These are phyloP conservation scores for Saccopteryx leptura DNA, from an alignment of 2,113 vertebrate species.

Conservation along the genomic window DNA sequence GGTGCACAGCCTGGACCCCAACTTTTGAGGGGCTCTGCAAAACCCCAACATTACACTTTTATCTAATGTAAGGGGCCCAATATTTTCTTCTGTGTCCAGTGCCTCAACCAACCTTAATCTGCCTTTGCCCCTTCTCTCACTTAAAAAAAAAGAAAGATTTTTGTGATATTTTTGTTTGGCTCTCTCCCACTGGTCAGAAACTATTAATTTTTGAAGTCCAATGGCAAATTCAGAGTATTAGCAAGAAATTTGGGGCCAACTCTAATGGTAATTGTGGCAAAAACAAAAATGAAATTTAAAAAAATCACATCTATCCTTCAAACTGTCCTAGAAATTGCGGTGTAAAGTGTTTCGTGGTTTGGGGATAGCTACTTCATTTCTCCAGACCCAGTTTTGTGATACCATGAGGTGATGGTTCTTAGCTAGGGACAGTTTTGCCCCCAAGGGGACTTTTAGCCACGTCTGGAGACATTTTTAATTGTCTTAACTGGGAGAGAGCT, in stretches of 20 bases:
- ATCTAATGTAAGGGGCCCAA: too few relatives aligned
- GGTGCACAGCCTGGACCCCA: too few relatives aligned
- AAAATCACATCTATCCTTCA: background rate
- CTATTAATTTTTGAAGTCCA: background rate
- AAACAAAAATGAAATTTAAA: background rate
- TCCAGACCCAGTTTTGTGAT: constrained; percentile 24
- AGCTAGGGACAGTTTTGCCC: background rate
- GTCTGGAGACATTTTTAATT: background rate
- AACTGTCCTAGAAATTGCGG: background rate
- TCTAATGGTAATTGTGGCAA: background rate
- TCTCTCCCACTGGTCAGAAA: constrained; percentile 23
- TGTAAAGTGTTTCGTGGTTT: background rate
- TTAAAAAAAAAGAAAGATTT: background rate
- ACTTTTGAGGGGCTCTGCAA: too few relatives aligned
- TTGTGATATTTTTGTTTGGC: constrained; percentile 42
- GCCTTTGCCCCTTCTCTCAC: too few relatives aligned
- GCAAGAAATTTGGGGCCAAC: constrained; percentile 37
- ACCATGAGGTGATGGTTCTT: background rate
- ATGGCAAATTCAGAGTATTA: constrained; percentile 37
- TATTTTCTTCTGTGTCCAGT: too few relatives aligned
- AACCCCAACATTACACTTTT: too few relatives aligned
- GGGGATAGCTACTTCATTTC: background rate
- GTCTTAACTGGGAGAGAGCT: background rate
- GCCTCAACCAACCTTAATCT: too few relatives aligned
- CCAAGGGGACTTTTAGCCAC: background rate